Percentiles rank a stretch among this genome's conserved stretches.
phyloP scores from a whole-genome alignment of 2,888 invertebrate species.

The Archips xylosteana region DNA sequence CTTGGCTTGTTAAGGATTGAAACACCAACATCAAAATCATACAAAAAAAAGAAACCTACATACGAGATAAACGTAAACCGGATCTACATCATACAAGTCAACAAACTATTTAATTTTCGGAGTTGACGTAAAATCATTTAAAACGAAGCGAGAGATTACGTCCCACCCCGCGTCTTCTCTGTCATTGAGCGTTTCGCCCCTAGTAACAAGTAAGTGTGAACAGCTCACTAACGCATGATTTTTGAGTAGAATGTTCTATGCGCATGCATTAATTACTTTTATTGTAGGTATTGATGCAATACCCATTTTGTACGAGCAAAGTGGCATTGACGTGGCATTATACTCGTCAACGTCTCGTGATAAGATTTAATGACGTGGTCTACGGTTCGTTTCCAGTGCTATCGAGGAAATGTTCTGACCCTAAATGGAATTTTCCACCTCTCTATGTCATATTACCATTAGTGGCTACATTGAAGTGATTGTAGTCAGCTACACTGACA shows the following conservation, averaged over 20 bases:
- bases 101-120: neutral
- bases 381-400: slow-evolving; percentile 52
- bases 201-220: neutral
- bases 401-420: slow-evolving; percentile 57
- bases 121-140: neutral
- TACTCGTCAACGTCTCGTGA: slow-evolving; percentile 11
- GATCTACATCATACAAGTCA: no score
- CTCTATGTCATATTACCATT: neutral
- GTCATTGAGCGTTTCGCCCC: slow-evolving; percentile 6
- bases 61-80: no score
- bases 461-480: neutral
- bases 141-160: neutral
- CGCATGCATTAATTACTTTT: slow-evolving; percentile 10
- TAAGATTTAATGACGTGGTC: slow-evolving; percentile 16
- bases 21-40: no score
- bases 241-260: neutral
- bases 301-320: neutral
- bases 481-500: neutral
- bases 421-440: slow-evolving; percentile 57
- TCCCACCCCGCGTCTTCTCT: neutral
- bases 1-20: no score
- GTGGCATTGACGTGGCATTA: slow-evolving; percentile 17
- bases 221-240: neutral
- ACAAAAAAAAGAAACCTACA: no score
- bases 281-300: slow-evolving; percentile 25